These are phyloP conservation scores for Oxyruncus cristatus DNA, from an alignment of 2,113 vertebrate genomes.

Conservation along the genomic window DNA sequence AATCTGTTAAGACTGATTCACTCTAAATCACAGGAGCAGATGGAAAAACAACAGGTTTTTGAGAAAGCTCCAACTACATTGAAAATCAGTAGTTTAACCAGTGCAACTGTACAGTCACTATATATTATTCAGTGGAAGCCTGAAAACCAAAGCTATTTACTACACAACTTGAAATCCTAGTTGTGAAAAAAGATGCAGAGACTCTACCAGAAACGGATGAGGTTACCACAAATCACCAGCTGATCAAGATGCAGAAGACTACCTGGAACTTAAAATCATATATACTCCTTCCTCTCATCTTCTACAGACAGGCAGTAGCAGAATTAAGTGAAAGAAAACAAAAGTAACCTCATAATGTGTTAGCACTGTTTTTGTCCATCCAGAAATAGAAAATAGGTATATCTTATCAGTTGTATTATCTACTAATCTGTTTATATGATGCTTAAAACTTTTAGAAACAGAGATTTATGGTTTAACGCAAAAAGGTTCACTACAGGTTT, in stretches of 20 bases:
- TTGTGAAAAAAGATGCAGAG: conserved; percentile 17
- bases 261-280: conserved; percentile 55
- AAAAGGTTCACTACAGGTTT: not conserved
- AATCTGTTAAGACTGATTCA: not conserved
- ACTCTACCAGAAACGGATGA: conserved; percentile 17
- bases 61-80: not conserved
- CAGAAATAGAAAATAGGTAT: not conserved
- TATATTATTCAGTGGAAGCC: not conserved
- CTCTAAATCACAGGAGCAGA: not conserved
- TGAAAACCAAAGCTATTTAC: not conserved
- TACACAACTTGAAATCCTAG: conserved; percentile 19
- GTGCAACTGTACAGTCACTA: not conserved
- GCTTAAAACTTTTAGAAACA: not conserved
- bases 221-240: conserved; percentile 21
- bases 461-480: not conserved
- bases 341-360: not conserved
- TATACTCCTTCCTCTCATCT: conserved; percentile 36
- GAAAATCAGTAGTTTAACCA: conserved; percentile 12
- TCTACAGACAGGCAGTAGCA: conserved; percentile 19
- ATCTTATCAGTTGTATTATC: not conserved
- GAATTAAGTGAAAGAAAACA: conserved; percentile 23
- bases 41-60: not conserved
- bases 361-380: not conserved
- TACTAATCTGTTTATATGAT: not conserved
- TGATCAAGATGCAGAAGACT: conserved; percentile 19